These are phyloP conservation scores for Parapsyche elsis DNA, from an alignment of 1,140 invertebrate genomes.

Conservation along the genomic window DNA sequence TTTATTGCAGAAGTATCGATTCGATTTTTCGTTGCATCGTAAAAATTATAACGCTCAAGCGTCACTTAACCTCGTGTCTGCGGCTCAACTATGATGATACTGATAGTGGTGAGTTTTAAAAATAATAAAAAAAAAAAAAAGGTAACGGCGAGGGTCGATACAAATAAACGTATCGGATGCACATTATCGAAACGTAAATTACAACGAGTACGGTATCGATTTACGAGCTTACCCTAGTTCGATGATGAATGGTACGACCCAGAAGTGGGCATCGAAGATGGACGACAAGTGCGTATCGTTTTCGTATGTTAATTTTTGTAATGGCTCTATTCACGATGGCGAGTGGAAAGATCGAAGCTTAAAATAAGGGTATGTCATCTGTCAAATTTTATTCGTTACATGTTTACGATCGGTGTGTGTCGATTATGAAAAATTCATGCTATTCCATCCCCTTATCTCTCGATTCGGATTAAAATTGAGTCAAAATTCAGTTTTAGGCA, in stretches of 20 bases:
- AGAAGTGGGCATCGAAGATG: background rate
- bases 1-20: background rate
- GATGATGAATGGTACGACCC: background rate
- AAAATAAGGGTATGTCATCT: too few species aligned
- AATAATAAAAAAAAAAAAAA: too few species aligned
- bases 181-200: constrained; percentile 1
- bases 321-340: background rate
- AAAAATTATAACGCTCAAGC: background rate
- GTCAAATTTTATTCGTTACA: too few species aligned
- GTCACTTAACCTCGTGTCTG: background rate
- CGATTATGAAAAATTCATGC: too few species aligned
- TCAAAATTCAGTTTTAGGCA: too few species aligned
- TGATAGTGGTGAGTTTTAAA: too few species aligned
- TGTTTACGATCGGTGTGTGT: too few species aligned
- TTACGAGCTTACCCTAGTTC: background rate
- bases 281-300: background rate
- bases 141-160: too few species aligned
- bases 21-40: background rate
- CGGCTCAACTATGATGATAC: too few species aligned
- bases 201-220: background rate
- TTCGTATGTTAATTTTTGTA: constrained; percentile 2
- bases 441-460: too few species aligned
- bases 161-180: background rate
- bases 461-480: too few species aligned
- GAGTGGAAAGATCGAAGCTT: too few species aligned